A percentile compares a stretch with the other conserved stretches of the same genome.
Conservation (phyloP, 2,113 vertebrate genomes). For the Paramisgurnus dabryanus region DNA sequence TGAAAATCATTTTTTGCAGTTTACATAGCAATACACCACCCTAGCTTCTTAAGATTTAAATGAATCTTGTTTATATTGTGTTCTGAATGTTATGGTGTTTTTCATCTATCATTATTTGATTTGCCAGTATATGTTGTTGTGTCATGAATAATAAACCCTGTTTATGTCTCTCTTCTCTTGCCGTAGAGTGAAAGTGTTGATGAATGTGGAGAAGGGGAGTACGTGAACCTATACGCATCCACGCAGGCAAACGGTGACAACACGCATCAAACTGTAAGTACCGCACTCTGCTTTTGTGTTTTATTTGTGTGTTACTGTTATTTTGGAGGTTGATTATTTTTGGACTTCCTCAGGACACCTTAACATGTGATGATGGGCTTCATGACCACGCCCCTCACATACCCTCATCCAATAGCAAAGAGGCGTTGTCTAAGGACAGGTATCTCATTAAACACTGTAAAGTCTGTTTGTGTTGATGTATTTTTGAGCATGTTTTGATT, state of each 20-base stretch:
- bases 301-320: neutral
- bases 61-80: too few species aligned
- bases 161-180: slow-evolving; percentile 75
- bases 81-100: too few species aligned
- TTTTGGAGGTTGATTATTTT: neutral
- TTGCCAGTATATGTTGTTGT: too few species aligned
- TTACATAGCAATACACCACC: too few species aligned
- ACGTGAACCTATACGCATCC: slow-evolving; percentile 93
- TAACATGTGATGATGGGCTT: slow-evolving; percentile 66
- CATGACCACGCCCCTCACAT: slow-evolving; percentile 69
- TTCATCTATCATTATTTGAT: too few species aligned
- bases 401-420: slow-evolving; percentile 72
- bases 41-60: too few species aligned
- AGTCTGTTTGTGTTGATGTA: neutral
- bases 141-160: too few species aligned
- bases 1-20: too few species aligned
- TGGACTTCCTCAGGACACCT: slow-evolving; percentile 59
- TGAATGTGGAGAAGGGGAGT: slow-evolving; percentile 94
- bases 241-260: slow-evolving; percentile 86
- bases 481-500: slow-evolving; percentile 4
- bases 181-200: slow-evolving; percentile 88
- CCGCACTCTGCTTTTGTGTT: slow-evolving; percentile 30
- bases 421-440: slow-evolving; percentile 72
- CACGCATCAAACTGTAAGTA: slow-evolving; percentile 88
- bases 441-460: slow-evolving; percentile 30